Evolutionary conservation across 2,888 invertebrate genomes (phyloP), one percentile per base, ranked within the genome.

Genomic region (Leucoma salicis): DNA sequence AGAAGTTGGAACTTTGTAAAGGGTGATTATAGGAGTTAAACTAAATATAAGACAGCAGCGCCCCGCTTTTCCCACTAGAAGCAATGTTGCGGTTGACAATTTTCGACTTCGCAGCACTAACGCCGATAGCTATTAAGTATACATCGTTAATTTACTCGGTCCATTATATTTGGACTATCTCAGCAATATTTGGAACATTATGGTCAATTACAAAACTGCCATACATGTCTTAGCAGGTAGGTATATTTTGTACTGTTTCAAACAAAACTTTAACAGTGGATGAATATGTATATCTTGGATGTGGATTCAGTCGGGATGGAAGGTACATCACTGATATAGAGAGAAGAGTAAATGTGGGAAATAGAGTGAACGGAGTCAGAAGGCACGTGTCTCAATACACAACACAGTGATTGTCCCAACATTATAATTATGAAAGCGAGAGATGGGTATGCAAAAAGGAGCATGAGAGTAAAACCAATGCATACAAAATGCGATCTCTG

Each of bases 101-200:
- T 44, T 44, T 54, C 34, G 49, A 51, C 53, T 52, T 39, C 41
- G 46, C 35, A 49, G 46, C 45, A 33, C 42, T 45, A 44, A 52
- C 41, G 33, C 36, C 53, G 40, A 53, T 34, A 33, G 38, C 52
- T 49, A 57, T 62, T 58, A 54, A 53, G 48, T 53, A 55, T 53
- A 60, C 52, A 57, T 47, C 57, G 55, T 67, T 63, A 67, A 63
- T 66, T 60, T 55, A 59, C 57, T 54, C 56, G 46, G 36, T 27
- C 57, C 57, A 61, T 68, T 61, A 63, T 51, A 45, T 60, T 53
- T 56, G 49, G 53, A 56, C 52, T 56, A 57, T 59, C 55, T 56
- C 50, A 55, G 42, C 46, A 53, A 51, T 42, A 36, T 47, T 35
- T 47, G 48, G 41, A 46, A 43, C 37, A 48, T 50, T 55, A 21